These are phyloP conservation scores for Sebastes hubbsi DNA, from an alignment of 2,797 vertebrate genomes.

Conservation along the genomic window DNA sequence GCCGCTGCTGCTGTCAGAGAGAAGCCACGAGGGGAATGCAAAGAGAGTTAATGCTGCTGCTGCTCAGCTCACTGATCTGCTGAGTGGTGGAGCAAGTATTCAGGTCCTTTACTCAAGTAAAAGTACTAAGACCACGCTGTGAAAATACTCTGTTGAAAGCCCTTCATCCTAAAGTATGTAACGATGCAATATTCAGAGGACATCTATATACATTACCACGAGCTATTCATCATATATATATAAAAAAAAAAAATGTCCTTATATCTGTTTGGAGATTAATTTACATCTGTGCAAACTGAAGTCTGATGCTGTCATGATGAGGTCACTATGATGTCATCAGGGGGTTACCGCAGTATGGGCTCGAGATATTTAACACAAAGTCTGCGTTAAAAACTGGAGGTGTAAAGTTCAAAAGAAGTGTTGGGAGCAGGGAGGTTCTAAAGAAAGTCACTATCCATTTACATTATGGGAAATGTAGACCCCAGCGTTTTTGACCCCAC, in stretches of 20 bases:
- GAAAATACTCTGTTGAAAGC: neutral
- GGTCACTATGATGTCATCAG: neutral
- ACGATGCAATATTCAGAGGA: no score
- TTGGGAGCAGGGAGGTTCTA: neutral
- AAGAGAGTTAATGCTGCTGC: constrained; percentile 18
- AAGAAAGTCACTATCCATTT: neutral
- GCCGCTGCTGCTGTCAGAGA: constrained; percentile 45
- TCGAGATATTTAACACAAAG: neutral
- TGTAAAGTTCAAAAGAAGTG: neutral
- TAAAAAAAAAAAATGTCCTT: neutral
- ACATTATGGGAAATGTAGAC: neutral
- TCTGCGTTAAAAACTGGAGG: neutral
- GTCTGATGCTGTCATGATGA: neutral
- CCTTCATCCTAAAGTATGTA: no score
- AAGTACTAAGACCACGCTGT: neutral
- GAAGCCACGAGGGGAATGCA: constrained; percentile 53
- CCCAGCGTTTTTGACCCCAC: neutral
- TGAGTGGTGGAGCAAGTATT: neutral
- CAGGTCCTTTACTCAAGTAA: neutral
- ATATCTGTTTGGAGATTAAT: neutral
- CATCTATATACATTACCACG: neutral
- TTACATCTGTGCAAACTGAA: neutral
- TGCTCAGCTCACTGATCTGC: constrained; percentile 6
- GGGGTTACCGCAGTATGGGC: neutral
- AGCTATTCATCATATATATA: neutral